Evolutionary conservation across 2,888 invertebrate species (phyloP), one percentile per base, ranked within the genome.

Genomic region (Sinhomidia bicolor): DNA sequence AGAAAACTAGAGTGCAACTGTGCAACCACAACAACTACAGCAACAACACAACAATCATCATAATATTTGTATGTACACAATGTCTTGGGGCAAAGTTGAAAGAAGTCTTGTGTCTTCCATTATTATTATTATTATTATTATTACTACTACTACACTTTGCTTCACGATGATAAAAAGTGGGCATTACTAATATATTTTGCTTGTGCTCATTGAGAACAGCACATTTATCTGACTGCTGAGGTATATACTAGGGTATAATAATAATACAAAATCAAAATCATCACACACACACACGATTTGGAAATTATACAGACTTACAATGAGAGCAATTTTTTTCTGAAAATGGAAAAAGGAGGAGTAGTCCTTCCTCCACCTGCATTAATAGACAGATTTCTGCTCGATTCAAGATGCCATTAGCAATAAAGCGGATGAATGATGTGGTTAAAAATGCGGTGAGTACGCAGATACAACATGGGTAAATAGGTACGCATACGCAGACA

Each of bases 281-380:
- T 79, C 41, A 44, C 36, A 62, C n/a, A 62, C 62, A 41, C 60
- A n/a, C n/a, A n/a, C n/a, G 60, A 60, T 14, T 80, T 41, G 62
- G 29, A 80, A 60, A 62, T 80, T 44, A 60, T 26, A 41, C 32
- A 9, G 14, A 23, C 20, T 32, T 36, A 29, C 41, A 78, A 68
- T 71, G 32, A 60, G 62, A 81, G 71, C 57, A 60, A 86, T 44
- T 26, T 23, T 78, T 82, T 81, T 71, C 74, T 76, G 83, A 83
- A 88, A 88, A 88, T 88, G 88, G 83, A 74, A 83, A 84, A 83
- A 83, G 88, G 88, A 78, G 88, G 88, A 88, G 88, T 54, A 44
- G 41, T n/a, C 65, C 83, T 71, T 84, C 71, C 44, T 60, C 60
- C 32, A 54, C 32, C 62, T 71, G 65, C 32, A 20, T 62, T 62